Conservation (phyloP, 2,113 vertebrate genomes). For the Microtus oregoni region DNA sequence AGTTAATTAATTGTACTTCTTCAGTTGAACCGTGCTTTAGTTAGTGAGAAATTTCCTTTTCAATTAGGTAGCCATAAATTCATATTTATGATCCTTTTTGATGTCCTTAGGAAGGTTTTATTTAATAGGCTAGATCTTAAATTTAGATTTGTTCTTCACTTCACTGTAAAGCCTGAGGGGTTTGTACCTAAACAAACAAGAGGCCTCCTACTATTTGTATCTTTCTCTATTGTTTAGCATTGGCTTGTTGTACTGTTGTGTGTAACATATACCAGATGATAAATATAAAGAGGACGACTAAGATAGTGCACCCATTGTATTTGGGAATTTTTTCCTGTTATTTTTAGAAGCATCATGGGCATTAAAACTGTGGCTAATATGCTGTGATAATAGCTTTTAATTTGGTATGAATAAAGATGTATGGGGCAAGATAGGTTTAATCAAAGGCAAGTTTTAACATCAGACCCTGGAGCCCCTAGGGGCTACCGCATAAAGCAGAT, state of each 20-base stretch:
- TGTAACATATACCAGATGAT: conserved; percentile 54
- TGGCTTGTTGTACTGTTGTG: not conserved
- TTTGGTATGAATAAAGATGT: conserved; percentile 78
- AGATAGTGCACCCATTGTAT: conserved; percentile 53
- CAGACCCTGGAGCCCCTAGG: conserved; percentile 8
- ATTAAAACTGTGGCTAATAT: conserved; percentile 76
- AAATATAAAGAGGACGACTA: conserved; percentile 64
- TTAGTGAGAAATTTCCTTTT: conserved; percentile 34
- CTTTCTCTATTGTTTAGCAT: conserved; percentile 3
- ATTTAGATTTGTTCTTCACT: conserved; percentile 43
- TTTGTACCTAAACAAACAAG: not conserved
- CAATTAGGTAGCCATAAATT: not conserved
- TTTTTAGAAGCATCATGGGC: conserved; percentile 72
- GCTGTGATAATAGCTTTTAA: conserved; percentile 68
- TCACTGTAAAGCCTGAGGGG: not conserved
- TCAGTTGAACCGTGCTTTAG: not conserved
- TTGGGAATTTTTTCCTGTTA: conserved; percentile 50
- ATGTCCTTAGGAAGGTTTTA: not conserved
- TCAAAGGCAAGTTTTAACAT: conserved; percentile 71
- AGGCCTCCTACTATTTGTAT: not conserved
- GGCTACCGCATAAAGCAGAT: not conserved
- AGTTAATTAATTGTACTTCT: conserved; percentile 34
- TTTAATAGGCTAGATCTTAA: conserved; percentile 25
- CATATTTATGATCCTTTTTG: not conserved
- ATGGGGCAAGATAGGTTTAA: conserved; percentile 64